Evolutionary conservation across 2,797 vertebrate genomes (phyloP), one percentile per base, ranked within the genome.

Genomic region (Mastacembelus armatus): DNA sequence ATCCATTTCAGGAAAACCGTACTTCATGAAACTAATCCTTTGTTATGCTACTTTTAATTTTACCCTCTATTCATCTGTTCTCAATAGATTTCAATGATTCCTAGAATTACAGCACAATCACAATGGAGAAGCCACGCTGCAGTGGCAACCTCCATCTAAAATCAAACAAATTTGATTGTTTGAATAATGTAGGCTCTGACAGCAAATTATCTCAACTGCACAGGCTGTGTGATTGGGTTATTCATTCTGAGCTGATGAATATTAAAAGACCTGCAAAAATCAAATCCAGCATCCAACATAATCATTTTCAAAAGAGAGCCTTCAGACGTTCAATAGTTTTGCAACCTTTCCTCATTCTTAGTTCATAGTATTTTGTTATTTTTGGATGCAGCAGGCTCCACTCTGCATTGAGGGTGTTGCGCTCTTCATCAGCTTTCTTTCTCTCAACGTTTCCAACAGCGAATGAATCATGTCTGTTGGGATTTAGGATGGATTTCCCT

Each of bases 41-140:
- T 87, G 60, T 78, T 51, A 43, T 71, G 75, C 54, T 71, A 18
- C 66, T 71, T 77, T 64, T 71, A 62, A 71, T 79, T 74, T 56
- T 26, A 38, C 48, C 62, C 67, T 74, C 71, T 59, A 61, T 64
- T 85, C 70, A 64, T 44, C 69, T 39, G 61, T 43, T 72, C 59
- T 66, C 24, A 35, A 47, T 65, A 59, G 40, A 78, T 81, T 56
- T 77, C 63, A 78, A 1, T 39, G 59, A 70, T 56, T 78, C 73
- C 36, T 57, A 15, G 57, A 67, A 78, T 65, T 63, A 71, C 55
- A 81, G 60, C 29, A 71, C 74, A 74, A 74, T 70, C 69, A 68
- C n/a, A 21, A 19, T 38, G 39, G 3, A 70, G 67, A 64, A n/a
- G 33, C 35, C 36, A 3, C 24, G 38, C 61, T 36, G 19, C 54